Base-by-base conservation (phyloP, 2,888 invertebrate species). In the Drosophila atripex region DNA sequence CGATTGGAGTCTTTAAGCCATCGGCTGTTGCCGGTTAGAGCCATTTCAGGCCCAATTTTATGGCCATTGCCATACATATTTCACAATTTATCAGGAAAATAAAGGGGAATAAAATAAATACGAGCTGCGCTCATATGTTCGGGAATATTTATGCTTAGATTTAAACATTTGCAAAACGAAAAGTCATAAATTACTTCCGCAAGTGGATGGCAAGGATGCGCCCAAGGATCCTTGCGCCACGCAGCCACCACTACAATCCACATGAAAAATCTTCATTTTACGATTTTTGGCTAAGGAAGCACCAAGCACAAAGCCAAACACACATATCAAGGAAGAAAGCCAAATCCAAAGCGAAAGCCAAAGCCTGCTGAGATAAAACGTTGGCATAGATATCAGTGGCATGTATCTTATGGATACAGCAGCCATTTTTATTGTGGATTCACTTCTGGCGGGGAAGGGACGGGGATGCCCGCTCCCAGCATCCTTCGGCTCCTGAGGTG, bases 241-340 rank as follows among this genome's bases (percentile, higher is more conserved):
- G 69, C 38, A 28, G 18, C 39, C 49, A 73, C 77, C 77, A 71
- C 60, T 58, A 61, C 80, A 79, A 88, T 80, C 84, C 86, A 76
- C 88, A 86, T 88, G 86, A 86, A 86, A 86, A 88, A 86, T 86
- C 86, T 86, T 86, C 82, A 86, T 86, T 86, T 88, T 86, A 88
- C 86, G 88, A 88, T 86, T 86, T 84, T 80, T 76, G 65, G 71
- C 79, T 50, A 46, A 41, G 32, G 35, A 51, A 49, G 68, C 28
- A 28, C 8, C 8, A 28, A 28, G 28, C 51, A 66, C 47, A 72
- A 71, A 59, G 56, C 63, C 57, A 59, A 75, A 58, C 76, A 80
- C 70, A 57, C 43, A 70, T 50, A 52, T 51, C 49, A 70, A 43
- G 45, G 51, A 55, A 38, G 56, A 30, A 30, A 47, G 14, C 32